phyloP scores from a whole-genome alignment of 1,140 invertebrate species.

The Pentalonia nigronervosa region DNA sequence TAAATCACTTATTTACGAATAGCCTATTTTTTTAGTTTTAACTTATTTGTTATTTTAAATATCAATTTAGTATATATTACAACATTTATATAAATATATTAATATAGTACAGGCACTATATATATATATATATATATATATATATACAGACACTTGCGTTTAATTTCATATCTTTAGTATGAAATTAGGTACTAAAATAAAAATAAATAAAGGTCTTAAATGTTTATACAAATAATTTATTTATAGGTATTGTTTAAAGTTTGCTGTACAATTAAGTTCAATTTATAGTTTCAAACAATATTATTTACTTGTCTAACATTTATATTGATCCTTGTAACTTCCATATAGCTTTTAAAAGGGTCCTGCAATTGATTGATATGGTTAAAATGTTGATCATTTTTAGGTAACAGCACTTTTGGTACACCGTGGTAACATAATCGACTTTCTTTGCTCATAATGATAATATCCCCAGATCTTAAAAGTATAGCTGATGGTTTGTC shows the following conservation, averaged over 20 bases:
- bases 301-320: slow-evolving; percentile 76
- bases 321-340: slow-evolving; percentile 73
- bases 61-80: background rate
- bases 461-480: slow-evolving; percentile 80
- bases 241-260: background rate
- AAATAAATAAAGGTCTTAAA: background rate
- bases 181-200: background rate
- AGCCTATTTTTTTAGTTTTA: no score
- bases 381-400: slow-evolving; percentile 61
- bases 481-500: slow-evolving; percentile 73
- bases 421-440: slow-evolving; percentile 84
- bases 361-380: slow-evolving; percentile 60
- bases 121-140: no score
- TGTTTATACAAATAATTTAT: background rate
- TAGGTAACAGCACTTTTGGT: slow-evolving; percentile 74
- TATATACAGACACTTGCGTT: background rate
- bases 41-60: no score
- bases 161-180: background rate
- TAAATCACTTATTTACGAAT: no score
- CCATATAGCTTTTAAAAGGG: slow-evolving; percentile 43
- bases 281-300: background rate
- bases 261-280: background rate
- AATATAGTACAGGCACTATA: no score
- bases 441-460: slow-evolving; percentile 81
- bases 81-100: background rate